Percentiles rank a stretch among this genome's conserved stretches.
These are phyloP conservation scores for Hippasteria phrygiana DNA, from an alignment of 53 echinoderm and acorn worm genomes.

Conservation along the genomic window DNA sequence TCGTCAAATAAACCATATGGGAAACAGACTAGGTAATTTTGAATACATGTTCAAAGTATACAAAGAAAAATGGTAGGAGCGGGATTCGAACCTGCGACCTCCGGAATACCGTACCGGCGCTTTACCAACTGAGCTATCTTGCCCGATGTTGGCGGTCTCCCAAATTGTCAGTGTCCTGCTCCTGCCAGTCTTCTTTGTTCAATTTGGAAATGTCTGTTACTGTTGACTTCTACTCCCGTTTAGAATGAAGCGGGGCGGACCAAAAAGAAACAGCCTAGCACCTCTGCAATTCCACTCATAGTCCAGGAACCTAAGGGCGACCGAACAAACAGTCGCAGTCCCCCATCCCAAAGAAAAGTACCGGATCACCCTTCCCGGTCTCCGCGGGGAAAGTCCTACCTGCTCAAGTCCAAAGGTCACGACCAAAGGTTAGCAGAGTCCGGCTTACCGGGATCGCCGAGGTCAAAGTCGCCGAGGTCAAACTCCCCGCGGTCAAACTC, in stretches of 20 bases:
- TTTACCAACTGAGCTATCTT: no score
- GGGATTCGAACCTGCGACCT: no score
- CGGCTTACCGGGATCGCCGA: conserved; percentile 52
- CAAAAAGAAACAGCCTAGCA: conserved; percentile 29
- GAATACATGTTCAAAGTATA: no score
- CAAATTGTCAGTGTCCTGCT: background rate
- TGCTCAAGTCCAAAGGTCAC: conserved; percentile 29
- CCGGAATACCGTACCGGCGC: no score
- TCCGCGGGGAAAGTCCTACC: conserved; percentile 24
- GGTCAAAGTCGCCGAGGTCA: conserved; percentile 59
- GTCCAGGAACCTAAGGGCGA: conserved; percentile 20
- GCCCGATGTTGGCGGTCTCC: no score
- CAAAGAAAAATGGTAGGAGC: no score
- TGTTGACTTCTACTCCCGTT: background rate
- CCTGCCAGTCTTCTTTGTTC: background rate
- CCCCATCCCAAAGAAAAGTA: conserved; percentile 33
- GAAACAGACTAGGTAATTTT: no score
- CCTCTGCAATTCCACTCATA: conserved; percentile 20
- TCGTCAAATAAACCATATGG: no score
- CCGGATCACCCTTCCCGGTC: conserved; percentile 55
- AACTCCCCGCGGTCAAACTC: conserved; percentile 33
- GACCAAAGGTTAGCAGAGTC: conserved; percentile 12
- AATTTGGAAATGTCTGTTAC: background rate
- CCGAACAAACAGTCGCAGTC: conserved; percentile 42
- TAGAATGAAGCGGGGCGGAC: conserved; percentile 22